Evolutionary conservation across 2,113 vertebrate species (phyloP).

Genomic region (Lophochroa leadbeateri): DNA sequence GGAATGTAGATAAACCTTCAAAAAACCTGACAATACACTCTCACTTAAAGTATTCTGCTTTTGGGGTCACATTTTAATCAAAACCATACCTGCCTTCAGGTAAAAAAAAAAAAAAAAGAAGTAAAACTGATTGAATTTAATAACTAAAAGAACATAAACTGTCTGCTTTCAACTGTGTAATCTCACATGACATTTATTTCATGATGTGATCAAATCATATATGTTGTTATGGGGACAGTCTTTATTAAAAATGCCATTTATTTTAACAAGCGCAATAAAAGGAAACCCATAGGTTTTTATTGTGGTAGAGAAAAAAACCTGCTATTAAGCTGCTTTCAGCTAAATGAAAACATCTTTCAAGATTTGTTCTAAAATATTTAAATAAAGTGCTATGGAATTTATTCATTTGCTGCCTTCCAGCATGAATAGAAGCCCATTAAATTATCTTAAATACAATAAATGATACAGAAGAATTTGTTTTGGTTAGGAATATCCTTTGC

Average conservation of each 20-base stretch:
- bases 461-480: conserved; percentile 58
- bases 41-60: conserved; percentile 62
- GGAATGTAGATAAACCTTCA: conserved; percentile 57
- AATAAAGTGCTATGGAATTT: conserved; percentile 74
- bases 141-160: conserved; percentile 75
- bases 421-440: conserved; percentile 43
- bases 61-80: conserved; percentile 77
- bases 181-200: conserved; percentile 76
- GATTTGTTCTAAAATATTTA: conserved; percentile 78
- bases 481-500: conserved; percentile 50
- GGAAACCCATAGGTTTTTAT: conserved; percentile 55
- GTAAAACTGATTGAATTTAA: conserved; percentile 77
- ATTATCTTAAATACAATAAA: conserved; percentile 67
- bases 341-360: conserved; percentile 76
- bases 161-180: conserved; percentile 72
- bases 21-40: conserved; percentile 27
- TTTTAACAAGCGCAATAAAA: conserved; percentile 77
- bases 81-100: conserved; percentile 71
- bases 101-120: conserved; percentile 22
- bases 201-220: conserved; percentile 72
- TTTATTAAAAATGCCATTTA: conserved; percentile 81
- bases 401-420: conserved; percentile 58
- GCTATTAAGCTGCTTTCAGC: conserved; percentile 77
- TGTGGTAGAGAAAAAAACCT: conserved; percentile 57
- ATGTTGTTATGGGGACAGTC: conserved; percentile 73